Evolutionary conservation across 2,113 vertebrate genomes (phyloP).

Genomic region (Bungarus multicinctus): DNA sequence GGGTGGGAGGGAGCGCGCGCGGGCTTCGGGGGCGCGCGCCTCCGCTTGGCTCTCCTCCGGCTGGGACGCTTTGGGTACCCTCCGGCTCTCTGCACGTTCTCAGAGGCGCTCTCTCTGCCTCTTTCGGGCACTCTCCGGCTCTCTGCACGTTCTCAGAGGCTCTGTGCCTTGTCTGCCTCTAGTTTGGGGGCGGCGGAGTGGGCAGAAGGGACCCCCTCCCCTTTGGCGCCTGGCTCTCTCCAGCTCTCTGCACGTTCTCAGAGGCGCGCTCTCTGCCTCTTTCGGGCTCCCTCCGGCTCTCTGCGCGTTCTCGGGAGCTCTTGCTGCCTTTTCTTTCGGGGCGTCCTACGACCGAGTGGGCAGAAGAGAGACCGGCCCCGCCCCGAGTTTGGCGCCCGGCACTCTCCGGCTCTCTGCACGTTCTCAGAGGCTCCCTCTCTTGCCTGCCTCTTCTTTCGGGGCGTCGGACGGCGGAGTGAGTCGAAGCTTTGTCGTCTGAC

Average conservation of each 20-base stretch:
- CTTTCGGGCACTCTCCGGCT: too few relatives aligned
- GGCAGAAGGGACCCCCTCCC: too few relatives aligned
- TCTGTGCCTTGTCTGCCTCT: background rate
- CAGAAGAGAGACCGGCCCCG: too few relatives aligned
- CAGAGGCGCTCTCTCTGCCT: too few relatives aligned
- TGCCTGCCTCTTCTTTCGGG: background rate
- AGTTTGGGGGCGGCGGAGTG: background rate
- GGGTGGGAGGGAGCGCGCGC: background rate
- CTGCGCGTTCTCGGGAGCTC: background rate
- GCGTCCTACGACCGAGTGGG: too few relatives aligned
- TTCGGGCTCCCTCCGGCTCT: background rate
- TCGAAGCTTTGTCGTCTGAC: rapidly evolving
- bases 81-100: background rate
- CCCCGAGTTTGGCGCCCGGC: too few relatives aligned
- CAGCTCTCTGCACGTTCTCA: background rate
- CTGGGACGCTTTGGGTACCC: background rate
- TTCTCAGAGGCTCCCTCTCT: background rate
- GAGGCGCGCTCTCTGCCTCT: background rate
- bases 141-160: background rate
- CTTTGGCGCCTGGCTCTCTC: background rate
- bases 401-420: background rate
- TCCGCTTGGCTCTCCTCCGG: background rate
- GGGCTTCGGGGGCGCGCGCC: background rate
- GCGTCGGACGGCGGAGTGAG: too few relatives aligned
- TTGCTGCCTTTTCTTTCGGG: too few relatives aligned